Percentiles rank a stretch among this genome's conserved stretches.
These are phyloP conservation scores for Gymnodraco acuticeps DNA, from an alignment of 2,797 vertebrate genomes.

Conservation along the genomic window DNA sequence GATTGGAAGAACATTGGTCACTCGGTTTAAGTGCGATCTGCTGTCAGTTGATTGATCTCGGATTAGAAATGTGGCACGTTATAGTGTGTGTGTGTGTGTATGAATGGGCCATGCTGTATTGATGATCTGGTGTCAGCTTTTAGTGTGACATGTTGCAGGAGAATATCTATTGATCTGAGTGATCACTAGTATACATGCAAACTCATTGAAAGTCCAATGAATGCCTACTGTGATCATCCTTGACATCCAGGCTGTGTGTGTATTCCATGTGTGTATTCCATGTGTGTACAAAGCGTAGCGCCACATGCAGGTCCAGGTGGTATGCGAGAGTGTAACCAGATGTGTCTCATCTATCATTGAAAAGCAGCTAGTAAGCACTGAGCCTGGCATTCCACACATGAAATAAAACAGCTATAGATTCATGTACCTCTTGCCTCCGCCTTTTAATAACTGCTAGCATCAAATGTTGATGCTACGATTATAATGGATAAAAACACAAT, in stretches of 20 bases:
- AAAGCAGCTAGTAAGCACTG: background rate
- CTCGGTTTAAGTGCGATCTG: no score
- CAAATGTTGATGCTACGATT: background rate
- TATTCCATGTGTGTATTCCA: background rate
- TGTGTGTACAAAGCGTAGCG: background rate
- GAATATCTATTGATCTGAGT: constrained; percentile 36
- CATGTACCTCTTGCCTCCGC: background rate
- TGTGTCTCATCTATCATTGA: constrained; percentile 44
- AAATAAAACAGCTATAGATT: background rate
- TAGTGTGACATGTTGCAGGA: constrained; percentile 51
- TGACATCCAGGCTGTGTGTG: background rate
- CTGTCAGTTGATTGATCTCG: constrained; percentile 59
- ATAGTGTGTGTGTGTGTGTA: constrained; percentile 13
- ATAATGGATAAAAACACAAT: background rate
- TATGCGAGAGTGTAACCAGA: constrained; percentile 12
- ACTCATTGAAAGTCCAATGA: background rate
- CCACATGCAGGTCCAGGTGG: background rate
- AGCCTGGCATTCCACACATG: constrained; percentile 7
- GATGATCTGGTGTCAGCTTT: constrained; percentile 52
- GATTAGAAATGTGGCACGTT: constrained; percentile 17
- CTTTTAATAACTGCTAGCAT: background rate
- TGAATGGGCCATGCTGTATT: constrained; percentile 67
- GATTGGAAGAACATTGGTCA: no score
- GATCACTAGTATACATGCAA: background rate
- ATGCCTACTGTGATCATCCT: background rate